A percentile compares a stretch with the other conserved stretches of the same genome.
These are phyloP conservation scores for Zapus hudsonius DNA, from an alignment of 2,113 vertebrate genomes.

Conservation along the genomic window DNA sequence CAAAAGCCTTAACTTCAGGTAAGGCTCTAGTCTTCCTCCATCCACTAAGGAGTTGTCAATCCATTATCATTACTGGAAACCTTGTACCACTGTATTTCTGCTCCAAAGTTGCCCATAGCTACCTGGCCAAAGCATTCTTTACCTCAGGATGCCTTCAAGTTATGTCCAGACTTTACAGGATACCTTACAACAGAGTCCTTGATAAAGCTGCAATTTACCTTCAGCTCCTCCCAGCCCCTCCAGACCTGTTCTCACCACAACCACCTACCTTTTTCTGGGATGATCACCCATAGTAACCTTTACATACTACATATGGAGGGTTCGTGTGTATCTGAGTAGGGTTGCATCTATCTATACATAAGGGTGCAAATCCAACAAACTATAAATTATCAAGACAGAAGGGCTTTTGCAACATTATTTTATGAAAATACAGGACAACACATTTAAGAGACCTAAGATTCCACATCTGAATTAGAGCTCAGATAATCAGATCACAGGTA, in stretches of 20 bases:
- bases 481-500: not conserved
- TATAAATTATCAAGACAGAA: not conserved
- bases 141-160: too few relatives aligned
- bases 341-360: not conserved
- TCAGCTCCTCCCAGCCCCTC: not conserved
- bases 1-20: too few relatives aligned
- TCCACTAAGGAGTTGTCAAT: too few relatives aligned
- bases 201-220: not conserved
- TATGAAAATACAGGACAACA: not conserved
- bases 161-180: too few relatives aligned
- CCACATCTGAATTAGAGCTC: not conserved
- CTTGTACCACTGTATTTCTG: too few relatives aligned
- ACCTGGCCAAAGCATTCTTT: too few relatives aligned
- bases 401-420: not conserved
- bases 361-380: not conserved
- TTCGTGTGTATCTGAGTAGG: not conserved
- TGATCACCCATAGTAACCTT: slow-evolving; percentile 2
- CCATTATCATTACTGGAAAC: too few relatives aligned
- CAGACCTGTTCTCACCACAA: not conserved
- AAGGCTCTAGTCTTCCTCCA: too few relatives aligned
- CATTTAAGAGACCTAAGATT: not conserved
- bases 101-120: too few relatives aligned
- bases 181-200: too few relatives aligned
- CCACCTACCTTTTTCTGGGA: not conserved
- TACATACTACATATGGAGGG: not conserved